These are phyloP conservation scores for Myotis myotis DNA, from an alignment of 2,797 vertebrate genomes.

Conservation along the genomic window DNA sequence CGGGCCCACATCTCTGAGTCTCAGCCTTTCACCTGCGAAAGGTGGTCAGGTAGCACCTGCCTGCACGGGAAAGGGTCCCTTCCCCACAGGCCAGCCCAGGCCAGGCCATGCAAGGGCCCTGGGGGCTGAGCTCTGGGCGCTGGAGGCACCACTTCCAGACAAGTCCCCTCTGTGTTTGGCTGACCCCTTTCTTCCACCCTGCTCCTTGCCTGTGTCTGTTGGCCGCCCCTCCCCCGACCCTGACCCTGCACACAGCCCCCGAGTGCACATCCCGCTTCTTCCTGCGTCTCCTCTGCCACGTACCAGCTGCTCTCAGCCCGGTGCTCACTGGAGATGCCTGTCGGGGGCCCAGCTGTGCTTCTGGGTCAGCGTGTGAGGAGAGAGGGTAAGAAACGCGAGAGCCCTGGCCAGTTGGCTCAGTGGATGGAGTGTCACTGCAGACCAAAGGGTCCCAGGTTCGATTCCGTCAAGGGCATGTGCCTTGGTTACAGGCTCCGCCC, in stretches of 20 bases:
- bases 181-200: background rate
- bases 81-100: background rate
- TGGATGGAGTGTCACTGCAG: no score
- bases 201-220: accelerated
- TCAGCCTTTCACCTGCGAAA: background rate
- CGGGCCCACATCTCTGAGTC: background rate
- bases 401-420: no score
- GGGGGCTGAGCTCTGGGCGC: background rate
- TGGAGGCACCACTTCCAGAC: background rate
- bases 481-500: no score
- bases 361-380: background rate
- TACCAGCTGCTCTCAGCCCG: background rate
- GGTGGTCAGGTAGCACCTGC: background rate
- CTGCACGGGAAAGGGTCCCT: background rate
- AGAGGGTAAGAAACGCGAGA: background rate
- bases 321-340: accelerated
- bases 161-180: background rate
- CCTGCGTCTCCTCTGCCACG: no score
- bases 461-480: no score
- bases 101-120: background rate
- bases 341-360: background rate
- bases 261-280: background rate
- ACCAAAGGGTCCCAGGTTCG: no score
- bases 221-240: background rate
- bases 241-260: background rate